A percentile compares a stretch with the other conserved stretches of the same genome.
These are phyloP conservation scores for Falco rusticolus DNA, from an alignment of 2,797 vertebrate genomes.

Conservation along the genomic window DNA sequence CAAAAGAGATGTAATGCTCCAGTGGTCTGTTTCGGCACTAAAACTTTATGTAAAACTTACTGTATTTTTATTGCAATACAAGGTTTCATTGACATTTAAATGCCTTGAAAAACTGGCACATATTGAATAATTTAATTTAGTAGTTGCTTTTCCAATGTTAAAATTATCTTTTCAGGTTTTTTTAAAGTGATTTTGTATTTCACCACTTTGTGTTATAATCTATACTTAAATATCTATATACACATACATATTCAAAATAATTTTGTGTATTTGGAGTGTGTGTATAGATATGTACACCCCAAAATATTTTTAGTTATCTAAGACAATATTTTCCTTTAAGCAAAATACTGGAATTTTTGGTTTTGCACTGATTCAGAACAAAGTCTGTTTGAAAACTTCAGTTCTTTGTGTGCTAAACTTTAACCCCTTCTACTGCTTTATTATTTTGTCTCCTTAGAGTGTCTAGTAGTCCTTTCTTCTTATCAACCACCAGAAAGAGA, in stretches of 20 bases:
- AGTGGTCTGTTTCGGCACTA: background rate
- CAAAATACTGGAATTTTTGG: background rate
- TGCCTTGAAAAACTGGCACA: background rate
- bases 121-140: constrained; percentile 1
- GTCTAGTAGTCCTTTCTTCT: background rate
- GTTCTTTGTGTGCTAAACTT: background rate
- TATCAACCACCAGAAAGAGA: background rate
- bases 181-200: background rate
- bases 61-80: background rate
- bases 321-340: background rate
- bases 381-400: background rate
- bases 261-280: background rate
- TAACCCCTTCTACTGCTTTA: background rate
- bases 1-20: background rate
- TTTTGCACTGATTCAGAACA: background rate
- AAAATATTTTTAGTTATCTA: background rate
- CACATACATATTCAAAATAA: background rate
- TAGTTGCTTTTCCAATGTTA: background rate
- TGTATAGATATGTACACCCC: background rate
- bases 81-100: constrained; percentile 11
- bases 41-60: background rate
- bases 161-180: background rate
- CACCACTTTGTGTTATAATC: background rate
- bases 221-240: background rate
- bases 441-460: background rate